Percentiles rank a stretch among this genome's conserved stretches.
Conservation (phyloP, 2,113 vertebrate genomes). For the Halichoeres trimaculatus region DNA sequence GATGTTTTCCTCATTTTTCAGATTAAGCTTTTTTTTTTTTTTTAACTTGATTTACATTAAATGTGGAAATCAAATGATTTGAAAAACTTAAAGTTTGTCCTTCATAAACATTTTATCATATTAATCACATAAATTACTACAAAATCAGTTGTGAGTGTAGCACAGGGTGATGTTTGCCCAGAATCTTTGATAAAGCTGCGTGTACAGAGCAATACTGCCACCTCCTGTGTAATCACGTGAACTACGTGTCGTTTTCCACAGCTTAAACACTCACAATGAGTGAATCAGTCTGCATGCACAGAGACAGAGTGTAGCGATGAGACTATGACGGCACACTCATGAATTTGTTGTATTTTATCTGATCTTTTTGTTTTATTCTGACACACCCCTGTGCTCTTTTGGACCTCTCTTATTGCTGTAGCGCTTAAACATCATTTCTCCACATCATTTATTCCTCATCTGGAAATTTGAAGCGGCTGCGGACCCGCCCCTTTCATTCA, state of each 20-base stretch:
- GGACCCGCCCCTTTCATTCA: constrained; percentile 17
- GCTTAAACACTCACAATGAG: not conserved
- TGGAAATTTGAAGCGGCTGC: not conserved
- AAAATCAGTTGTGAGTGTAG: too few relatives aligned
- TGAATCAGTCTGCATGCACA: not conserved
- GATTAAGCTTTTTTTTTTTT: too few relatives aligned
- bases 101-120: too few relatives aligned
- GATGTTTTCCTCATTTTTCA: too few relatives aligned
- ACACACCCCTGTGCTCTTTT: not conserved
- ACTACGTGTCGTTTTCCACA: not conserved
- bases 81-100: too few relatives aligned
- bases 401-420: not conserved
- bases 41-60: too few relatives aligned
- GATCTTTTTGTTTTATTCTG: too few relatives aligned
- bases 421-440: not conserved
- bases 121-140: too few relatives aligned
- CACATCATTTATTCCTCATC: not conserved
- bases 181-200: too few relatives aligned
- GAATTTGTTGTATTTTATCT: not conserved
- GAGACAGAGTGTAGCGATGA: not conserved
- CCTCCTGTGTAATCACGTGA: constrained; percentile 2
- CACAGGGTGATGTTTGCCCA: too few relatives aligned
- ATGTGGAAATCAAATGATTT: too few relatives aligned
- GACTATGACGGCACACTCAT: too few relatives aligned
- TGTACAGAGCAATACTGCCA: constrained; percentile 16